Percentiles rank a stretch among this genome's conserved stretches.
phyloP scores from a whole-genome alignment of 2,797 vertebrate species.

The Novumbra hubbsi region DNA sequence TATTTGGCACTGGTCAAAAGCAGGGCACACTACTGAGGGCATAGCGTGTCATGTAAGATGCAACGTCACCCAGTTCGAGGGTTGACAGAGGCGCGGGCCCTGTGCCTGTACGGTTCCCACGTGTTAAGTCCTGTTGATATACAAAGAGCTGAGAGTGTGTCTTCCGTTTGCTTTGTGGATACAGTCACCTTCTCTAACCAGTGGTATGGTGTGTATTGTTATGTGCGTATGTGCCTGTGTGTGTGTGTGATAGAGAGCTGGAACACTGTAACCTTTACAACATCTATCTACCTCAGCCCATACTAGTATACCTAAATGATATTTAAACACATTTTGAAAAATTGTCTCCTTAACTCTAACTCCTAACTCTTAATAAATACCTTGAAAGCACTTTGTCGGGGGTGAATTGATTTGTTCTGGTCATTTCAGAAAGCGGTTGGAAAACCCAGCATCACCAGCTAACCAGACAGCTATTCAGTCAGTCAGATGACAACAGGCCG shows the following conservation, averaged over 20 bases:
- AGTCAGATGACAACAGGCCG: too few species aligned
- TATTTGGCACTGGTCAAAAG: neutral
- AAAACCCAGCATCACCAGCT: neutral
- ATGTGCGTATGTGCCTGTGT: slow-evolving; percentile 2
- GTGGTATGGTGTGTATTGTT: neutral
- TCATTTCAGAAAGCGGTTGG: neutral
- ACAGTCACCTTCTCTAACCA: slow-evolving; percentile 13
- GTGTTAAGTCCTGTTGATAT: slow-evolving; percentile 41
- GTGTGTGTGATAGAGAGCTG: neutral
- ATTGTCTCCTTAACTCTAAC: neutral
- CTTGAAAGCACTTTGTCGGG: too few species aligned
- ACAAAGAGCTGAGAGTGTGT: slow-evolving; percentile 24
- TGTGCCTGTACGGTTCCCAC: neutral
- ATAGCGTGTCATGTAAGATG: neutral
- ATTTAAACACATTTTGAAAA: neutral
- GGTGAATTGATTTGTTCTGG: too few species aligned
- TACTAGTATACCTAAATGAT: neutral
- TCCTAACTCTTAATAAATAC: too few species aligned
- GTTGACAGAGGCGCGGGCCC: slow-evolving; percentile 16
- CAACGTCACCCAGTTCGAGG: slow-evolving; percentile 30
- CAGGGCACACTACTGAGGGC: neutral
- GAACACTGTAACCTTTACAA: neutral
- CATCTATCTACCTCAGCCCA: neutral
- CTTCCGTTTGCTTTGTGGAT: slow-evolving; percentile 21
- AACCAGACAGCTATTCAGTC: too few species aligned